Evolutionary conservation across 1,140 invertebrate species (phyloP), one percentile per base, ranked within the genome.

Genomic region (Drosophila truncata): DNA sequence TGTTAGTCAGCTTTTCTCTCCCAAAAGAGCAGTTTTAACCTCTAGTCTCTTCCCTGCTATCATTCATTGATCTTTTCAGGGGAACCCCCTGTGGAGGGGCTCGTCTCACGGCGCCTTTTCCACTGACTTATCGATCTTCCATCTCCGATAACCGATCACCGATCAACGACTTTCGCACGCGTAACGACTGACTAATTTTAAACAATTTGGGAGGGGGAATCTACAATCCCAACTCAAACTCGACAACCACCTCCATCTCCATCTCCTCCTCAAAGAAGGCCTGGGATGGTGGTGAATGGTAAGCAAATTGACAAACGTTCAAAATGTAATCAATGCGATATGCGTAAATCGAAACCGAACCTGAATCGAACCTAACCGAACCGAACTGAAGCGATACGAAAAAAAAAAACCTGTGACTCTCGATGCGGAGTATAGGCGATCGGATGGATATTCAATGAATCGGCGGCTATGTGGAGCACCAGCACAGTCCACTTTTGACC

Each of bases 251-350:
- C 27, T 27, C 5, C 27, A 29, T 1, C 18, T 25, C 10, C n/a
- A 16, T 1, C 31, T 52, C 7, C 10, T 7, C 10, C 3, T 0
- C 3, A 8, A 29, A 20, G 50, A n/a, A 47, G 35, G 31, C 25
- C 10, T 44, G 42, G 57, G 37, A 46, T 41, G 66, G 58, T 57
- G 46, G 69, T 71, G 78, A 78, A 63, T 74, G 76, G 49, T 81
- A 65, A 73, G 85, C 74, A 88, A 88, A 88, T 88, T 88, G 85
- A 84, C 85, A 90, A 88, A 88, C 85, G 81, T 88, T 88, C 85
- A 88, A 88, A 88, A 88, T 88, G 85, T 88, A 88, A 88, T 88
- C 85, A 81, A 88, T 88, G 86, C 85, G 84, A 73, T 78, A 91
- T 90, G 85, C 78, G 74, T 85, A 67, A 65, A 75, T 27, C 64